Conservation (phyloP, 2,113 vertebrate genomes). For the Rhadina sibilatrix region DNA sequence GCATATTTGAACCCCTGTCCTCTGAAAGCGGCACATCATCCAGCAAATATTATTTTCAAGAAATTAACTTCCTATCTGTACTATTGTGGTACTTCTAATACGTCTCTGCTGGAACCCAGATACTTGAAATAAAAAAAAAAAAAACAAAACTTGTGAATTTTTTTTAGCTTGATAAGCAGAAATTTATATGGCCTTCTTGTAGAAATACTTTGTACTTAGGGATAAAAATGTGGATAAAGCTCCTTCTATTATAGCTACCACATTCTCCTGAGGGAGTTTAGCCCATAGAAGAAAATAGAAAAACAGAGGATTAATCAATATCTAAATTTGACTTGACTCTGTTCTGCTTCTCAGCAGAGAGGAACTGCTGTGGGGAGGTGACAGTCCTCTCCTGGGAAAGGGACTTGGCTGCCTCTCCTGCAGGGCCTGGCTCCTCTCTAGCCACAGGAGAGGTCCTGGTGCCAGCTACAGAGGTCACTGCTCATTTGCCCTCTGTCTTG, state of each 20-base stretch:
- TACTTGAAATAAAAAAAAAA: neutral
- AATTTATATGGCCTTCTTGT: neutral
- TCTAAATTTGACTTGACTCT: neutral
- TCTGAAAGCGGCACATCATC: neutral
- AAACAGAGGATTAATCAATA: constrained; percentile 30
- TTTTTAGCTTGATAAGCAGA: neutral
- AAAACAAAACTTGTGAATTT: no score
- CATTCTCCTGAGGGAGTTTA: neutral
- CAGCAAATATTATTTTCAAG: neutral
- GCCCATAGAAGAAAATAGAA: neutral
- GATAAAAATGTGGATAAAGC: neutral
- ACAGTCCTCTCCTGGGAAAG: neutral
- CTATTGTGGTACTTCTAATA: neutral
- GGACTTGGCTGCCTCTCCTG: neutral
- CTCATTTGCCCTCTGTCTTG: constrained; percentile 34
- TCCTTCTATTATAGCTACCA: neutral
- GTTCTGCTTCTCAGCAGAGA: neutral
- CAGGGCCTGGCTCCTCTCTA: neutral
- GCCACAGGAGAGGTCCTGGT: constrained; percentile 22
- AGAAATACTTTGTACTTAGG: neutral
- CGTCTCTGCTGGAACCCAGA: neutral
- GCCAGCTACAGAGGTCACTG: constrained; percentile 53
- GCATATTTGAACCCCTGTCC: neutral
- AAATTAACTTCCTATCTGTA: neutral
- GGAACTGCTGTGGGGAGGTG: neutral